Conservation (phyloP, 92 coral and sea anemone genomes). For the Actinostola sp. region DNA sequence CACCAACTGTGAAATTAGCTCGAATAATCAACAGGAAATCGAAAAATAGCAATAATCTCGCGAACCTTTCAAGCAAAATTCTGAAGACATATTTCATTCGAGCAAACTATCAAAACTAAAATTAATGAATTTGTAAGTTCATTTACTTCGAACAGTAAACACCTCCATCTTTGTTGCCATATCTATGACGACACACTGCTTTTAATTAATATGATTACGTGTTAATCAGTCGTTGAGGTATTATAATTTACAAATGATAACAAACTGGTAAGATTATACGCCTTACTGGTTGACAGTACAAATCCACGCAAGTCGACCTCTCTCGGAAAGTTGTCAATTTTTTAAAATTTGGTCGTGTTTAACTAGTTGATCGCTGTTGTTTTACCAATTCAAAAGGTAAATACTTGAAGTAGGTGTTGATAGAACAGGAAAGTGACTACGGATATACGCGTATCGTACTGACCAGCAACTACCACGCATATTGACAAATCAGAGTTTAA, state of each 20-base stretch:
- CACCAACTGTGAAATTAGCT: slow-evolving; percentile 30
- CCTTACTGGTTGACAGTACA: background rate
- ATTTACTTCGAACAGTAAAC: slow-evolving; percentile 18
- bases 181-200: slow-evolving; percentile 72
- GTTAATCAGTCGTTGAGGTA: slow-evolving; percentile 70
- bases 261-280: background rate
- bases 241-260: slow-evolving; percentile 40
- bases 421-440: slow-evolving; percentile 3
- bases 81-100: background rate
- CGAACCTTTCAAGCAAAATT: too few species aligned
- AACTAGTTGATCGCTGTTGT: slow-evolving; percentile 7
- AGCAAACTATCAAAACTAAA: background rate
- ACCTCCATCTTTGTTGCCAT: slow-evolving; percentile 7
- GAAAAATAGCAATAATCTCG: background rate
- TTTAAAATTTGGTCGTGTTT: background rate
- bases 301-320: background rate
- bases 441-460: slow-evolving; percentile 20
- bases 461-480: slow-evolving; percentile 44
- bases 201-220: slow-evolving; percentile 77
- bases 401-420: slow-evolving; percentile 37
- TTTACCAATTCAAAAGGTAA: slow-evolving; percentile 21
- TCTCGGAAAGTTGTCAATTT: background rate
- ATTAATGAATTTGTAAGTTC: background rate
- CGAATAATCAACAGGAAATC: slow-evolving; percentile 11
- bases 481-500: slow-evolving; percentile 78